phyloP scores from a whole-genome alignment of 2,797 vertebrate species.

The Falco columbarius region DNA sequence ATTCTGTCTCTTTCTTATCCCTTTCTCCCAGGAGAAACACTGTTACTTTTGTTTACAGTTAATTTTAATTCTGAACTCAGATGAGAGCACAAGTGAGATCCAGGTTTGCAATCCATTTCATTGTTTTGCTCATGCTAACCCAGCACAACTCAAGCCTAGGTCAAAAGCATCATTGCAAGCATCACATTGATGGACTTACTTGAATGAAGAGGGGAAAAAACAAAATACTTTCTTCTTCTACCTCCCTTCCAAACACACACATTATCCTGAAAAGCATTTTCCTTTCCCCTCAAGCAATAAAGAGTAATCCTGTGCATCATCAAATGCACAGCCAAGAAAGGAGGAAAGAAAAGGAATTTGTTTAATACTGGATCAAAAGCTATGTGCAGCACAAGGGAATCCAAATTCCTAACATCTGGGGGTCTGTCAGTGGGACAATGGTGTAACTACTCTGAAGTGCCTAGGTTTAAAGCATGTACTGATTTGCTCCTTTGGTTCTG shows the following conservation, averaged over 20 bases:
- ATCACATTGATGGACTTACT: rapidly evolving
- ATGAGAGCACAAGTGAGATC: background rate
- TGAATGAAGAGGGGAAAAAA: background rate
- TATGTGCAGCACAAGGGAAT: background rate
- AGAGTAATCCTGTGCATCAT: background rate
- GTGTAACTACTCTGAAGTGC: background rate
- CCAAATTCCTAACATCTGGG: background rate
- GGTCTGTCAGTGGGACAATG: background rate
- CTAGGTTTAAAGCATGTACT: background rate
- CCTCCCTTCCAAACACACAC: background rate
- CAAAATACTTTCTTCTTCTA: background rate
- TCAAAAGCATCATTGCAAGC: background rate
- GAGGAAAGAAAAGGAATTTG: background rate
- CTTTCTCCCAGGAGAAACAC: background rate
- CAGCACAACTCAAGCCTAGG: background rate
- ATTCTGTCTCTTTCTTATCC: background rate
- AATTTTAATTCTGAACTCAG: constrained; percentile 7
- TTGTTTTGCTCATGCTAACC: background rate
- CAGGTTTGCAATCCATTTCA: background rate
- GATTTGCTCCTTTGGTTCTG: background rate
- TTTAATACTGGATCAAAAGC: background rate
- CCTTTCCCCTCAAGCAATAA: background rate
- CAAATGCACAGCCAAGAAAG: background rate
- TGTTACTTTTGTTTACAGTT: background rate
- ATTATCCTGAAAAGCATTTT: background rate